Base-by-base conservation (phyloP, 2,888 invertebrate genomes). In the Lasius platythorax region DNA sequence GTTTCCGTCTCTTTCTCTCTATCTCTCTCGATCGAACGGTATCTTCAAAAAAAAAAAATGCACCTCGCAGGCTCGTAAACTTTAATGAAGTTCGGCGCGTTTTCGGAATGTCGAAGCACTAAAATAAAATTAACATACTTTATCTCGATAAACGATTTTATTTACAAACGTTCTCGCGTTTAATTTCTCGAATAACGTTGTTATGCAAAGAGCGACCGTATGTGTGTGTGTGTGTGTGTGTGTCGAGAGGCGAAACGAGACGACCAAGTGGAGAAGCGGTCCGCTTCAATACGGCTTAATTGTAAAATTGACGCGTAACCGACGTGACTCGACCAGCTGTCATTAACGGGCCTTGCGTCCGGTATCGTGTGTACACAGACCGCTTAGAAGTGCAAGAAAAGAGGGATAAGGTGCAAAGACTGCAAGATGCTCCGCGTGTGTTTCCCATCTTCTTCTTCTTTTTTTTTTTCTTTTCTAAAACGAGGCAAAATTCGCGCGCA, bases 261-360 rank as follows among this genome's bases (percentile, higher is more conserved):
- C n/a, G n/a, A 53, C 23, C 61, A 63, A 74, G 43, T 79, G 15
- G 81, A 56, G 63, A 50, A 58, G 46, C 73, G 61, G 61, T 85
- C 58, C 40, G 46, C 90, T 92, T 91, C 91, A 93, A 93, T 92
- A 91, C 89, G 87, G 90, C 90, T 61, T 91, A 93, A 94, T 93
- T 93, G 90, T 74, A 92, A 92, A 92, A 93, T 93, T 92, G 89
- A 87, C 64, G 84, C 67, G 30, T 74, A n/a, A 56, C 66, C 86
- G 84, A 87, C 85, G 68, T 63, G 70, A 81, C 75, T 15, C 40
- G 63, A 76, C 37, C 68, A 63, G 15, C 12, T 58, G n/a, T n/a
- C 66, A 61, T 73, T 86, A 90, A 89, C 79, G 61, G 76, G 40
- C 70, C 76, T 0, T 5, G 50, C 83, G 66, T 90, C 91, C 91